A percentile compares a stretch with the other conserved stretches of the same genome.
phyloP scores from a whole-genome alignment of 2,888 invertebrate genomes.

The Agelastica alni region DNA sequence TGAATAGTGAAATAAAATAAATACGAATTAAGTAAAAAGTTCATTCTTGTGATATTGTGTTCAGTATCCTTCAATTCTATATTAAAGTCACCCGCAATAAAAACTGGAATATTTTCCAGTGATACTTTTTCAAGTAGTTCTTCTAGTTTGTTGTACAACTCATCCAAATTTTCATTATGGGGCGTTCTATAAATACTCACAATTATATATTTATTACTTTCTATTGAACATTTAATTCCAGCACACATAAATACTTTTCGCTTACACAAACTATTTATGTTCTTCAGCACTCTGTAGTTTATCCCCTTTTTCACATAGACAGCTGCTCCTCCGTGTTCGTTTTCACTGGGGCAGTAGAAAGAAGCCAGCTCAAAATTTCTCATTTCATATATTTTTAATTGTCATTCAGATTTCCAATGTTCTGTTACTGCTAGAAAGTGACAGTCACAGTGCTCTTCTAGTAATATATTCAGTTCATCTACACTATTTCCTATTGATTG shows the following conservation, averaged over 20 bases:
- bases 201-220: too few species aligned
- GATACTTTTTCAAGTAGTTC: neutral
- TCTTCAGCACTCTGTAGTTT: neutral
- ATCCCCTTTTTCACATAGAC: neutral
- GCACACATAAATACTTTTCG: constrained; percentile 1
- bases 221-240: too few species aligned
- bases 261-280: too few species aligned
- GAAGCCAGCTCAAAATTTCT: too few species aligned
- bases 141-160: neutral
- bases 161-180: neutral
- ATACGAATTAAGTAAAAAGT: constrained; percentile 5
- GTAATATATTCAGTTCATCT: too few species aligned
- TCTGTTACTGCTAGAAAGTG: too few species aligned
- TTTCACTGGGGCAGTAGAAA: too few species aligned
- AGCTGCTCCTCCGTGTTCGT: neutral
- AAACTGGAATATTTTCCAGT: too few species aligned
- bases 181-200: neutral
- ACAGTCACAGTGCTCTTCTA: too few species aligned
- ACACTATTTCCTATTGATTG: too few species aligned
- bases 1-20: neutral
- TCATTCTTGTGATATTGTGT: constrained; percentile 6
- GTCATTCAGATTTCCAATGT: too few species aligned
- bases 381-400: too few species aligned
- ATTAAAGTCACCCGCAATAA: neutral
- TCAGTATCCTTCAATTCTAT: constrained; percentile 2